Evolutionary conservation across 2,888 invertebrate species (phyloP).

Genomic region (Kryphioiulus occultus): DNA sequence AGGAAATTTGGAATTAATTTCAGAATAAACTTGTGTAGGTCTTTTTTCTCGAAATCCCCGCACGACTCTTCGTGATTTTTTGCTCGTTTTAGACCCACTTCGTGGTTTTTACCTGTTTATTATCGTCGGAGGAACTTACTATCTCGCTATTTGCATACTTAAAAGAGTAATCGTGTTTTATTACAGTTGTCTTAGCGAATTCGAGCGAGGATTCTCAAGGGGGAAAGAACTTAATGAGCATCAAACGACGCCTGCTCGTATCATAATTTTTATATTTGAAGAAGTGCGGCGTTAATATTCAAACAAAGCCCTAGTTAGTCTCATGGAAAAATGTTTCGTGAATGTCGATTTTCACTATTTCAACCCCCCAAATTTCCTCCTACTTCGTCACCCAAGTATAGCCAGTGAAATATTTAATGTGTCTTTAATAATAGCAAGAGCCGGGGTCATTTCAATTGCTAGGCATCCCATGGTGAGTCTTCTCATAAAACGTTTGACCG

Average conservation of each 20-base stretch:
- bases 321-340: not conserved
- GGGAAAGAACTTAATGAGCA: not conserved
- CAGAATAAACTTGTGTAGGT: not conserved
- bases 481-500: constrained; percentile 16
- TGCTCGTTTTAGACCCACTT: not conserved
- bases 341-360: not conserved
- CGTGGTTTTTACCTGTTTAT: not conserved
- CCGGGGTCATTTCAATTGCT: constrained; percentile 4
- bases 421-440: not conserved
- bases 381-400: no score
- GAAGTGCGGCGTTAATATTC: not conserved
- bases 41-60: not conserved
- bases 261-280: not conserved
- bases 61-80: not conserved
- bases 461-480: not conserved
- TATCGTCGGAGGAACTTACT: not conserved
- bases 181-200: not conserved
- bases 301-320: not conserved
- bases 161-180: not conserved
- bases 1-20: constrained; percentile 27
- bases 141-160: not conserved
- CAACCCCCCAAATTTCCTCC: not conserved
- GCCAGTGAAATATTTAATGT: not conserved
- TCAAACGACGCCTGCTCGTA: not conserved
- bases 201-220: not conserved